These are phyloP conservation scores for Sciurus niger DNA, from an alignment of 2,113 vertebrate genomes.

Conservation along the genomic window DNA sequence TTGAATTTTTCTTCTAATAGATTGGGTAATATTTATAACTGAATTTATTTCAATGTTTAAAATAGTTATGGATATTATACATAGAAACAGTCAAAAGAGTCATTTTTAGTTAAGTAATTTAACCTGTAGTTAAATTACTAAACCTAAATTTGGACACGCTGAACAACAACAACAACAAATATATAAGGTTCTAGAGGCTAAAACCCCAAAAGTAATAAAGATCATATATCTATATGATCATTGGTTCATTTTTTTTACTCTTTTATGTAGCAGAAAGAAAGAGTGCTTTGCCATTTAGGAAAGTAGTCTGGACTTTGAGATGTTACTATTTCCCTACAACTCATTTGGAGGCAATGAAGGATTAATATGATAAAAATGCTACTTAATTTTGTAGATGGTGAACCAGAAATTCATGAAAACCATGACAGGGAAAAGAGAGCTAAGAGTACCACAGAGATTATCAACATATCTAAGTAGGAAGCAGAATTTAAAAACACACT, in stretches of 20 bases:
- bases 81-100: not conserved
- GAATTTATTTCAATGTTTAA: conserved; percentile 13
- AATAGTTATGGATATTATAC: not conserved
- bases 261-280: not conserved
- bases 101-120: not conserved
- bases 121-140: not conserved
- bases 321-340: not conserved
- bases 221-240: not conserved
- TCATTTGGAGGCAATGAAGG: not conserved
- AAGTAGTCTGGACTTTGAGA: not conserved
- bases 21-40: not conserved
- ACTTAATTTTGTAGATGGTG: not conserved
- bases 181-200: not conserved
- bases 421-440: not conserved
- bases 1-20: not conserved
- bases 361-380: not conserved
- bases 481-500: not conserved
- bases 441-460: not conserved
- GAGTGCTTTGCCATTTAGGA: not conserved
- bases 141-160: not conserved
- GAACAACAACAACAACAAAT: not conserved
- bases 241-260: not conserved
- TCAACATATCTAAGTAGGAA: not conserved
- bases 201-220: not conserved
- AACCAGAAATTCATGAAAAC: not conserved